These are phyloP conservation scores for Steinernema hermaphroditum DNA, from an alignment of 2,888 invertebrate genomes.

Conservation along the genomic window DNA sequence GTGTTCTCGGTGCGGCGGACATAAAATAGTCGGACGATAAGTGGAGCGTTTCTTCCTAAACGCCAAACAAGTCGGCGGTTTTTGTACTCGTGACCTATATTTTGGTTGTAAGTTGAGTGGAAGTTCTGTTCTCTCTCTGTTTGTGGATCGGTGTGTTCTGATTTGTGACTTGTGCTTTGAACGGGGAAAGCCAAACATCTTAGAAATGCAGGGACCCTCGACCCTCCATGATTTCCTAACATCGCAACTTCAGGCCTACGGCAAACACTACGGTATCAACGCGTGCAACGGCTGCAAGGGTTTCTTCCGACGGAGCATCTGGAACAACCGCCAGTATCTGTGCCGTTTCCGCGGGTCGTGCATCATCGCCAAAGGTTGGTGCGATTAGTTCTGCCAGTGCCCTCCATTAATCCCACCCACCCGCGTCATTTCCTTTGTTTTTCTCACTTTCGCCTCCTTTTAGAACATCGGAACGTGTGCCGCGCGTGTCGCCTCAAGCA, in stretches of 20 bases:
- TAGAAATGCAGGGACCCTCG: too few species aligned
- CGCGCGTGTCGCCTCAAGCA: constrained; percentile 85
- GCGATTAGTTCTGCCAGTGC: background rate
- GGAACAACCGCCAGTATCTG: constrained; percentile 34
- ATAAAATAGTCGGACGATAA: too few species aligned
- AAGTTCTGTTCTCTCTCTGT: too few species aligned
- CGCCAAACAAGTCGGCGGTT: too few species aligned
- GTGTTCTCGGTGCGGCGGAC: too few species aligned
- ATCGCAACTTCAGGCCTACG: constrained; percentile 31
- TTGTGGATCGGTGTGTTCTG: too few species aligned
- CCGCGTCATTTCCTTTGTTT: background rate
- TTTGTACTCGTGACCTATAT: too few species aligned
- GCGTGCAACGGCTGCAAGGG: constrained; percentile 33
- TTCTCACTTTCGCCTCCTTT: constrained; percentile 6
- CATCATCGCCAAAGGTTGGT: constrained; percentile 26
- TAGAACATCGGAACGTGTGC: constrained; percentile 81
- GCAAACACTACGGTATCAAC: constrained; percentile 30
- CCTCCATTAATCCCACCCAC: background rate
- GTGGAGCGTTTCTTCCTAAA: too few species aligned
- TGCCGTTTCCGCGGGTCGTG: constrained; percentile 33
- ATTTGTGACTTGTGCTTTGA: too few species aligned
- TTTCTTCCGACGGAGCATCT: constrained; percentile 36
- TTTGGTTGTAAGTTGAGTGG: too few species aligned
- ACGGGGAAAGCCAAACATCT: too few species aligned
- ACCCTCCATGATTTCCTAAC: too few species aligned